Evolutionary conservation across 2,113 vertebrate species (phyloP), one percentile per base, ranked within the genome.

Genomic region (Oreotragus oreotragus): DNA sequence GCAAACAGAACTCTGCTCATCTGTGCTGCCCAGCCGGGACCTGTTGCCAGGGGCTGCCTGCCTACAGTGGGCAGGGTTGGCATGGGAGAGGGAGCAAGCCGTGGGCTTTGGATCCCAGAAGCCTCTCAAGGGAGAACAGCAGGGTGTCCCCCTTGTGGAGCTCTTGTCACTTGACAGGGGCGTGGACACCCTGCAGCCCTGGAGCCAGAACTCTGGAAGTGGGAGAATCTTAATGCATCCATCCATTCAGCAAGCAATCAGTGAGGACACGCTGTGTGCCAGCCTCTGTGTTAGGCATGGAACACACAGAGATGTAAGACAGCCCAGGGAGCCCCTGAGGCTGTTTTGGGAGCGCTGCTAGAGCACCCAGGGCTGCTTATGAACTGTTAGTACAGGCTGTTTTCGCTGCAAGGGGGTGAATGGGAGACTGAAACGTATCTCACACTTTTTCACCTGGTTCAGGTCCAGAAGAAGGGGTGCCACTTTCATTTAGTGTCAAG

Each of bases 221-320:
- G 33, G n/a, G 39, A 79, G 28, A 27, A 14, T 49, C 27, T 45
- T 17, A 55, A 27, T 36, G 28, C 28, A 2, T 17, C 7, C 45
- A 4, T 60, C n/a, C 66, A 3, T 76, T 39, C 5, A 10, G 70
- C 36, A 62, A 47, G 76, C 62, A 33, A 2, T 23, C 0, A 16
- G 27, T 8, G 51, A 84, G 47, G 47, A 10, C 5, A 2, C 7
- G 28, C 45, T 4, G 6, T 36, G 70, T 8, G 27, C 25, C 27
- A 8, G 36, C 83, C 39, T 8, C 45, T 0, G 1, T 7, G 2
- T 12, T 2, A 25, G 55, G 85, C 14, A 1, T 5, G 49, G 45
- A 30, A 43, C 25, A 5, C 12, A 4, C 53, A 17, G 39, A 43
- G 39, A 25, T 27, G 70, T 15, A 6, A 90, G 58, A 28, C 49